phyloP scores from a whole-genome alignment of 2,113 vertebrate species.

The Bothrops jararaca region DNA sequence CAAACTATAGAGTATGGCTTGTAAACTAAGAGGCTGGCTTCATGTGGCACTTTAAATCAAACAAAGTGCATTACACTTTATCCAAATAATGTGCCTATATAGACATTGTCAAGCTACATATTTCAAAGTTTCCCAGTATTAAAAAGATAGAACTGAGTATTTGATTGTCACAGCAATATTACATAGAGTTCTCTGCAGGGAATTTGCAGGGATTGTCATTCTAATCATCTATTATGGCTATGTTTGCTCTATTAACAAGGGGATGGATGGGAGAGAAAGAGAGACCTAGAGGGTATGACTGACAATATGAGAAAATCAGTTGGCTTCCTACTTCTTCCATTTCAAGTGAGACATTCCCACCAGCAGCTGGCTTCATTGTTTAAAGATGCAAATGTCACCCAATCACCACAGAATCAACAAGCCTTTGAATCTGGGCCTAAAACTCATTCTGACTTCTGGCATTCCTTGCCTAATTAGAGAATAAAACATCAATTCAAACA shows the following conservation, averaged over 20 bases:
- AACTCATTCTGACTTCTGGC: conserved; percentile 3
- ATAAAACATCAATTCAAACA: conserved; percentile 20
- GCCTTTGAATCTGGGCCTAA: conserved; percentile 12
- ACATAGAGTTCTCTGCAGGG: background rate
- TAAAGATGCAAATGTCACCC: background rate
- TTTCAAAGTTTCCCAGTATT: background rate
- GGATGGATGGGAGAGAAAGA: background rate
- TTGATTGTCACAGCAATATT: background rate
- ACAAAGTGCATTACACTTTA: background rate
- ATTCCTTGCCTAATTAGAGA: background rate
- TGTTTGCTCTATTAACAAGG: background rate
- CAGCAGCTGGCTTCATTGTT: conserved; percentile 8
- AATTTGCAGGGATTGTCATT: background rate
- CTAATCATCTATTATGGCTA: background rate
- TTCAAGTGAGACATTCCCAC: background rate
- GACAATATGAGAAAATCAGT: background rate
- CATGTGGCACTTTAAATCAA: background rate
- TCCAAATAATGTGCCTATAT: background rate
- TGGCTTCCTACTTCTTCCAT: background rate
- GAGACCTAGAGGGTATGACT: background rate
- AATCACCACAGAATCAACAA: conserved; percentile 8
- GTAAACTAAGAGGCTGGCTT: background rate
- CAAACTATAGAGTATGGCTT: background rate
- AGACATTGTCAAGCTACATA: background rate
- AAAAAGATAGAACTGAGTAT: background rate